Conservation (phyloP, 2,888 invertebrate genomes). For the Tenodera sinensis region DNA sequence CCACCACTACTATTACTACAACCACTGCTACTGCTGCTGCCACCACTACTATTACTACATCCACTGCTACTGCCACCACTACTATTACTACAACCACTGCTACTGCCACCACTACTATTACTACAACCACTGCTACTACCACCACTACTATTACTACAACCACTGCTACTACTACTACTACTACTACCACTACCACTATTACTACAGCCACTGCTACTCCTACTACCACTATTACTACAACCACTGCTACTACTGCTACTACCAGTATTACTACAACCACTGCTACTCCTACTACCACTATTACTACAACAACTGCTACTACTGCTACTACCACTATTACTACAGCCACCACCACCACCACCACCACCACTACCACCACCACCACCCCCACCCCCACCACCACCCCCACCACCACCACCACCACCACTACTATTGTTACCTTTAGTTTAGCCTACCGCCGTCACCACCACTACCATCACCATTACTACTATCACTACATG, state of each 20-base stretch:
- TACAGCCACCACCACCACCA: neutral
- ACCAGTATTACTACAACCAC: neutral
- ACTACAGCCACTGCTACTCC: neutral
- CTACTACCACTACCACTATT: too few relatives aligned
- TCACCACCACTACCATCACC: neutral
- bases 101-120: too few relatives aligned
- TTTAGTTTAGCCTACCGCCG: too few relatives aligned
- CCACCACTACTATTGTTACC: too few relatives aligned
- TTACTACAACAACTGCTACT: neutral
- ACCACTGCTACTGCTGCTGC: neutral
- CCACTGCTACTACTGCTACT: neutral
- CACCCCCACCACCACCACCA: neutral
- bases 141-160: too few relatives aligned
- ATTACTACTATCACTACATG: neutral
- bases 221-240: neutral
- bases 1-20: too few relatives aligned
- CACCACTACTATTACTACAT: neutral
- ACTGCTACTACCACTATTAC: neutral
- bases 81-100: neutral
- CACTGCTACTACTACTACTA: too few relatives aligned
- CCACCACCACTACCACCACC: neutral
- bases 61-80: too few relatives aligned
- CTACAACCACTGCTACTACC: too few relatives aligned
- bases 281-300: too few relatives aligned
- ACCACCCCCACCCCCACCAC: neutral